phyloP scores from a whole-genome alignment of 1,140 invertebrate genomes.

The Drosophila sturtevanti region DNA sequence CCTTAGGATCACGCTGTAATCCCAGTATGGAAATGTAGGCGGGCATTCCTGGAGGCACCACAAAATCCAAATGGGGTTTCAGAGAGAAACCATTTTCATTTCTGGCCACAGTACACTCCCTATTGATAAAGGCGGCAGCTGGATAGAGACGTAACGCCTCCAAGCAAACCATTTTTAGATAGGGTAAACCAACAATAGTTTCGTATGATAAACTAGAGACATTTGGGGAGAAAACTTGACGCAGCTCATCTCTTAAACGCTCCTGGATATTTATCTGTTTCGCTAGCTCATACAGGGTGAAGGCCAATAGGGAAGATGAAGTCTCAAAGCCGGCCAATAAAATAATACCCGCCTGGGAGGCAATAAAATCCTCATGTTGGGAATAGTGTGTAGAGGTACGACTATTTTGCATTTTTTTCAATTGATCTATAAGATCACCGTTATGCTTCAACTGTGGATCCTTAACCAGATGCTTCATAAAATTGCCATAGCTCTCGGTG shows the following conservation, averaged over 20 bases:
- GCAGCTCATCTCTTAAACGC: conserved; percentile 84
- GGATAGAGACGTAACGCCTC: conserved; percentile 86
- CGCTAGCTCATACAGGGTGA: conserved; percentile 85
- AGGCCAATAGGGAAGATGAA: conserved; percentile 84
- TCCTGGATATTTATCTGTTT: conserved; percentile 84
- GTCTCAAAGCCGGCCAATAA: conserved; percentile 88
- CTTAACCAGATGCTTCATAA: conserved; percentile 60
- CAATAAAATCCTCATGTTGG: conserved; percentile 85
- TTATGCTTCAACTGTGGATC: conserved; percentile 21
- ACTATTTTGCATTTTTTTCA: conserved; percentile 80
- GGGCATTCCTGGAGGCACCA: conserved; percentile 74
- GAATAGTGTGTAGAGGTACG: conserved; percentile 46
- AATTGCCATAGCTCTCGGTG: conserved; percentile 50
- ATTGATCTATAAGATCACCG: conserved; percentile 83
- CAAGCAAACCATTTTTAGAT: conserved; percentile 83
- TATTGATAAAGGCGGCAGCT: conserved; percentile 84
- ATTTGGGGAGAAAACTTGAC: conserved; percentile 45
- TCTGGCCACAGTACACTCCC: conserved; percentile 68
- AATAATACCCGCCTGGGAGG: conserved; percentile 85
- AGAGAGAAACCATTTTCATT: conserved; percentile 40
- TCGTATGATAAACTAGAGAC: conserved; percentile 80
- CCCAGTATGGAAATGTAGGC: conserved; percentile 73
- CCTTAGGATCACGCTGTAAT: conserved; percentile 77
- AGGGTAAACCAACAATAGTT: conserved; percentile 75
- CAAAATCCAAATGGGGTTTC: conserved; percentile 50